Conservation (phyloP, 2,113 vertebrate genomes). For the Talpa occidentalis region DNA sequence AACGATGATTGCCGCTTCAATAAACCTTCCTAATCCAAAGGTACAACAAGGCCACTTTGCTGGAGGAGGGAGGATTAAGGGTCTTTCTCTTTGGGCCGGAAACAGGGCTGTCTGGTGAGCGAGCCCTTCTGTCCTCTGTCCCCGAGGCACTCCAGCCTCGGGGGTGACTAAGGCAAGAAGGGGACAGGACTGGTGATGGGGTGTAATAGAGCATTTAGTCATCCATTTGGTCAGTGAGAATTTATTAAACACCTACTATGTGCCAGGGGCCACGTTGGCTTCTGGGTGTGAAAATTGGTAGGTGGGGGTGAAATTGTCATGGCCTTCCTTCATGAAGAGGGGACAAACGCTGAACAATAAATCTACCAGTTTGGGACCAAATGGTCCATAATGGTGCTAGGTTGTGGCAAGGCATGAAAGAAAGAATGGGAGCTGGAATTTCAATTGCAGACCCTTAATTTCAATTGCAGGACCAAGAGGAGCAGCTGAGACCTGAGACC, state of each 20-base stretch:
- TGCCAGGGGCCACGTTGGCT: no score
- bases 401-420: neutral
- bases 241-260: neutral
- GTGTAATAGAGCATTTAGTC: neutral
- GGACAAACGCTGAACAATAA: neutral
- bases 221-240: neutral
- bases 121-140: conserved; percentile 86
- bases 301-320: neutral
- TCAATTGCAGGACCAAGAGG: neutral
- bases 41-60: conserved; percentile 87
- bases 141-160: conserved; percentile 73
- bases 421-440: neutral
- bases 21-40: conserved; percentile 90
- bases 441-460: neutral
- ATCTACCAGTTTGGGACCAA: neutral
- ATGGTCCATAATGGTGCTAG: neutral
- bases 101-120: conserved; percentile 83
- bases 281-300: neutral
- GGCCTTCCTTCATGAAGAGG: neutral
- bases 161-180: neutral
- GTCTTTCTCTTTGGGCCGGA: conserved; percentile 82
- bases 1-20: conserved; percentile 87
- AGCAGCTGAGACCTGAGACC: neutral
- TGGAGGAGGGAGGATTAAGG: conserved; percentile 87
- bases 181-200: neutral